Evolutionary conservation across 2,888 invertebrate genomes (phyloP), one percentile per base, ranked within the genome.

Genomic region (Pheosia gnoma): DNA sequence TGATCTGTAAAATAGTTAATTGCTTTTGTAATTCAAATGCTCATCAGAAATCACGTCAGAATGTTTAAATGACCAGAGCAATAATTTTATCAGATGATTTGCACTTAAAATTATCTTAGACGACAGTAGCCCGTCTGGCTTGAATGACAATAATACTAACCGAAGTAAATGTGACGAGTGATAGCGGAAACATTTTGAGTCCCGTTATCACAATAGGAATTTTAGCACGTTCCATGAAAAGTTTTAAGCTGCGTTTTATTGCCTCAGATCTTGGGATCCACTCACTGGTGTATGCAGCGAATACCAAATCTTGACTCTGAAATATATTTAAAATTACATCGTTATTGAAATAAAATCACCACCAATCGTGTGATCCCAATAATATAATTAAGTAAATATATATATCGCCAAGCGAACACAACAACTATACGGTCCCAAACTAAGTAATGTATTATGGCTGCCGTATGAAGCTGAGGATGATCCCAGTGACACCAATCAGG

Each of bases 241-340:
- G 68, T 57, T 64, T 81, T 41, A 90, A 66, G 68, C 78, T 87
- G 49, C 74, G 75, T 71, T 87, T 89, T 70, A 83, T 89, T 25
- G 72, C 60, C 63, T 82, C 78, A 4, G 84, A 82, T 64, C 83
- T 79, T 5, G 82, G 75, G 57, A 88, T 81, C 90, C 89, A 90
- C 60, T 89, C 86, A 65, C 80, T 74, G 58, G 76, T 76, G 68
- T 89, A 90, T 3, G 84, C 87, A n/a, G 89, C 84, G 57, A 77
- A 79, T 36, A 79, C 77, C 60, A 89, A 63, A 61, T 82, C 72
- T 68, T 78, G 66, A 72, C 89, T 87, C 89, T 89, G 67, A 53
- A 82, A 81, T 43, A 59, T 59, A 71, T 67, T n/a, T 60, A 60
- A 58, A 9, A 57, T 41, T 38, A 25, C 2, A 25, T 25, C 52